Evolutionary conservation across 2,113 vertebrate genomes (phyloP).

Genomic region (Zapornia atra): DNA sequence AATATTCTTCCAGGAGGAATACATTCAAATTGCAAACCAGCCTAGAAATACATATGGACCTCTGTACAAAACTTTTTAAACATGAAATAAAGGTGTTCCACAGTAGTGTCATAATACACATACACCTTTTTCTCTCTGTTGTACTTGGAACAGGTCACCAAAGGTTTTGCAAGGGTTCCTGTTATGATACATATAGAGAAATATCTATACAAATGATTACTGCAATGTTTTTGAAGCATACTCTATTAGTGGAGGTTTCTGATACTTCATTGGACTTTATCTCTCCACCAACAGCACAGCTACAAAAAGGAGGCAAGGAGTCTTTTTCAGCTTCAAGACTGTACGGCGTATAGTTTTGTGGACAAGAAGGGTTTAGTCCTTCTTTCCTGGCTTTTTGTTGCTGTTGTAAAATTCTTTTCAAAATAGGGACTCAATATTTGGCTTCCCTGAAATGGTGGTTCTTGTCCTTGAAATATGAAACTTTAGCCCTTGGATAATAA

Average conservation of each 20-base stretch:
- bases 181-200: rapidly evolving
- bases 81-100: not conserved
- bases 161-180: not conserved
- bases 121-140: not conserved
- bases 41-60: not conserved
- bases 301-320: not conserved
- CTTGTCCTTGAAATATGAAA: not conserved
- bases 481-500: not conserved
- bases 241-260: not conserved
- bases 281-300: not conserved
- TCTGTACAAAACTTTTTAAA: not conserved
- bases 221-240: not conserved
- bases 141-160: not conserved
- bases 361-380: not conserved
- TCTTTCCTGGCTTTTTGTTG: not conserved
- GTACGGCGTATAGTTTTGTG: not conserved
- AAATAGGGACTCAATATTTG: not conserved
- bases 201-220: rapidly evolving
- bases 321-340: not conserved
- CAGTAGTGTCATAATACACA: no score
- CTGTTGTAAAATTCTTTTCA: not conserved
- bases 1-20: not conserved
- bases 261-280: not conserved
- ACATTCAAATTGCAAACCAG: not conserved
- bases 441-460: not conserved